Conservation (phyloP, 1,140 invertebrate species). For the Drosophila tani region DNA sequence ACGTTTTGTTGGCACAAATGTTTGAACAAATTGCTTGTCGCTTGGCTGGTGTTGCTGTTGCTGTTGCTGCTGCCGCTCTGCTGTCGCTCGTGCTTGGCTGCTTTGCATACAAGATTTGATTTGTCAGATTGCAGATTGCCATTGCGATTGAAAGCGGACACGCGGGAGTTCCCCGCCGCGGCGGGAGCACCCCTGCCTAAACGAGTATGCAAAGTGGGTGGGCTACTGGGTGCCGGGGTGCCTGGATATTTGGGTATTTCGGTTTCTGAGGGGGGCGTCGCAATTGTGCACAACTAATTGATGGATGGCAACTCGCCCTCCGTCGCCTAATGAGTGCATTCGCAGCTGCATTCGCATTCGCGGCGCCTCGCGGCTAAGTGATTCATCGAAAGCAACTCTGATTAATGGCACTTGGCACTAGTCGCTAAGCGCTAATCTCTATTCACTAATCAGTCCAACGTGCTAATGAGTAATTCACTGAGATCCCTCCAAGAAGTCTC, state of each 20-base stretch:
- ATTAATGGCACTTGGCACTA: conserved; percentile 44
- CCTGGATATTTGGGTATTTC: background rate
- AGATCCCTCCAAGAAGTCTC: background rate
- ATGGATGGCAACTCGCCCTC: conserved; percentile 32
- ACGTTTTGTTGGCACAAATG: conserved; percentile 69
- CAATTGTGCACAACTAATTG: conserved; percentile 54
- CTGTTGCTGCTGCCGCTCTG: background rate
- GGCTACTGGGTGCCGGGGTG: background rate
- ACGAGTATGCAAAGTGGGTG: conserved; percentile 28
- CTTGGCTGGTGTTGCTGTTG: conserved; percentile 32
- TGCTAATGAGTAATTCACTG: conserved; percentile 29
- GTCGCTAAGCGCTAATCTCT: conserved; percentile 38
- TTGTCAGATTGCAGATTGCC: conserved; percentile 67
- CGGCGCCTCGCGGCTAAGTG: conserved; percentile 20
- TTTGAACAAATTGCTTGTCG: conserved; percentile 76
- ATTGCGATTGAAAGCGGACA: conserved; percentile 38
- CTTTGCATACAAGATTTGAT: conserved; percentile 74
- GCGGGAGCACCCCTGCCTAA: conserved; percentile 9
- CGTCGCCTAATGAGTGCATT: conserved; percentile 32
- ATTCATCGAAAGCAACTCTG: conserved; percentile 50
- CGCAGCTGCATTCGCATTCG: conserved; percentile 8
- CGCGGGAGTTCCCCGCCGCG: conserved; percentile 22
- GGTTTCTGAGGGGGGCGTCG: background rate
- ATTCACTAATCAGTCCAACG: conserved; percentile 28
- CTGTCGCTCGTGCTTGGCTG: conserved; percentile 24